Conservation (phyloP, 2,888 invertebrate species). For the Oxycera nigricornis region DNA sequence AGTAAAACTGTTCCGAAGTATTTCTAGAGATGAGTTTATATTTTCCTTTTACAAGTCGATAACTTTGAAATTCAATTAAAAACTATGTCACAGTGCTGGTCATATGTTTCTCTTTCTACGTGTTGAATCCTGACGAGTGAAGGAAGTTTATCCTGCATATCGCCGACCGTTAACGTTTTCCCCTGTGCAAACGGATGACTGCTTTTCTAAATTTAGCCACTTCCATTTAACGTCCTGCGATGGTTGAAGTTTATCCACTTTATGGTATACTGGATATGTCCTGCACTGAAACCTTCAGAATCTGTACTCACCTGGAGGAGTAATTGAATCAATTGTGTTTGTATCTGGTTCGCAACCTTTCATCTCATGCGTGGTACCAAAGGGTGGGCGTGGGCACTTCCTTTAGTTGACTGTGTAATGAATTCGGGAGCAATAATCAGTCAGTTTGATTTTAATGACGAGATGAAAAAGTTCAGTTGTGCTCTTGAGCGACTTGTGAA, state of each 20-base stretch:
- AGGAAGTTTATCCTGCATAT: background rate
- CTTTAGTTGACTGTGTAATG: too few relatives aligned
- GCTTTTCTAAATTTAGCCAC: slow-evolving; percentile 19
- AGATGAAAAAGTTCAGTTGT: too few relatives aligned
- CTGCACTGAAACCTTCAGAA: background rate
- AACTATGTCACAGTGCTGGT: background rate
- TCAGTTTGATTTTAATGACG: too few relatives aligned
- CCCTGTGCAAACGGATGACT: slow-evolving; percentile 33
- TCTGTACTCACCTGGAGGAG: background rate
- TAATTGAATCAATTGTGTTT: slow-evolving; percentile 17
- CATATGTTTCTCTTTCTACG: background rate
- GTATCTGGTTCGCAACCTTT: slow-evolving; percentile 13
- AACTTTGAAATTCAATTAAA: background rate
- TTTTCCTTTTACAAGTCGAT: too few relatives aligned
- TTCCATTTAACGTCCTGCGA: background rate
- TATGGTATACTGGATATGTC: background rate
- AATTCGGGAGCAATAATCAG: too few relatives aligned
- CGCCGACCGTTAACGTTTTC: background rate
- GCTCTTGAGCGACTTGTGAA: too few relatives aligned
- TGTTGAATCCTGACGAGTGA: background rate
- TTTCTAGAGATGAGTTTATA: too few relatives aligned
- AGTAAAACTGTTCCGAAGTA: too few relatives aligned
- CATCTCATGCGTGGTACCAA: too few relatives aligned
- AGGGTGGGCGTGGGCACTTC: too few relatives aligned
- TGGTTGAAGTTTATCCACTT: slow-evolving; percentile 10